Percentiles rank a stretch among this genome's conserved stretches.
phyloP scores from a whole-genome alignment of 2,113 vertebrate genomes.

The Hucho hucho region DNA sequence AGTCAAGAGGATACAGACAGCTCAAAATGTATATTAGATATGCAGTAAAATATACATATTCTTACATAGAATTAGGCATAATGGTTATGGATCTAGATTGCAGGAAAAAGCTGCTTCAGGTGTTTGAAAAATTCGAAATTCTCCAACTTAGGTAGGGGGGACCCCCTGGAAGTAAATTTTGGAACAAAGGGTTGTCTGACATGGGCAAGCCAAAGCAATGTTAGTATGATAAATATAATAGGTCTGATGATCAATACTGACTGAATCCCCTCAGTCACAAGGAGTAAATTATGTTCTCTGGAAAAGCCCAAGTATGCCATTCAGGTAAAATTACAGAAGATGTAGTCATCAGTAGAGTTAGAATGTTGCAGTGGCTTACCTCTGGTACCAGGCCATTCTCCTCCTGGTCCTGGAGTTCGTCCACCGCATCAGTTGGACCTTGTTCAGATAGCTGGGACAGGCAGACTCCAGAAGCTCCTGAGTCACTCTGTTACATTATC shows the following conservation, averaged over 20 bases:
- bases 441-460: conserved; percentile 78
- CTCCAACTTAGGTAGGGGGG: too few relatives aligned
- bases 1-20: too few relatives aligned
- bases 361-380: conserved; percentile 59
- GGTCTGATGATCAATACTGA: too few relatives aligned
- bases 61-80: too few relatives aligned
- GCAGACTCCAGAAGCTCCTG: conserved; percentile 69
- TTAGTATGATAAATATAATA: conserved; percentile 13
- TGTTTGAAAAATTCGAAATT: too few relatives aligned
- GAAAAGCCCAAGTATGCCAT: too few relatives aligned
- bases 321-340: not conserved
- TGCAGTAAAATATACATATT: too few relatives aligned
- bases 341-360: not conserved
- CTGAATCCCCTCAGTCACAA: too few relatives aligned
- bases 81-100: too few relatives aligned
- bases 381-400: conserved; percentile 75
- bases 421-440: conserved; percentile 70
- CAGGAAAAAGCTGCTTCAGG: too few relatives aligned
- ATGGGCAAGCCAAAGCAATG: conserved; percentile 5
- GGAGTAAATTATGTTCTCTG: too few relatives aligned
- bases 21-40: too few relatives aligned
- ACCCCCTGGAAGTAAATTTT: conserved; percentile 38
- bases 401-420: conserved; percentile 53
- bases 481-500: conserved; percentile 51
- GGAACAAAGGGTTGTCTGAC: conserved; percentile 13